Evolutionary conservation across 2,888 invertebrate genomes (phyloP), one percentile per base, ranked within the genome.

Genomic region (Sphaerophoria rueppellii): DNA sequence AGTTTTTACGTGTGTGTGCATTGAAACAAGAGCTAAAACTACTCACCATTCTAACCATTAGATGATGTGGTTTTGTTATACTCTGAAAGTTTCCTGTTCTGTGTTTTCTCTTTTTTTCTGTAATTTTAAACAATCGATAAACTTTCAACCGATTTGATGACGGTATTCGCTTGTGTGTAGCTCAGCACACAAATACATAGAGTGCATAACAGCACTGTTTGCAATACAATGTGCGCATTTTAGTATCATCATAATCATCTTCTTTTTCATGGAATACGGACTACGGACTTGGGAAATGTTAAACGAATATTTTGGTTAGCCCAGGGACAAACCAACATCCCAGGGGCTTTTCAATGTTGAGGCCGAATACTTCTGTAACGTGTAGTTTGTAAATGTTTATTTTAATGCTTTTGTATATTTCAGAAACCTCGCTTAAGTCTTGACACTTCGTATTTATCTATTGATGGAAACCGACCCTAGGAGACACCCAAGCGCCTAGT

Each of bases 81-180:
- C 60, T 46, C 43, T 46, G 24, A 61, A 61, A 54, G 37, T 50
- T 67, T 54, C 43, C 52, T 37, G 1, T 63, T 37, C 40, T 69
- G 43, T 76, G 3, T 58, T 4, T 58, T 4, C 6, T 58, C 40
- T 14, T 75, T 24, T 24, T 24, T 24, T 24, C 24, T 24, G 75
- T 60, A 60, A 40, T 54, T 61, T 70, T 54, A 69, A 61, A 70
- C 60, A 52, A 76, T 69, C 69, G 69, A 76, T 76, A 24, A 76
- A 69, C 58, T 75, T 75, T 75, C 75, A 69, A 60, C 58, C 43
- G 52, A 52, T 40, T 37, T 32, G 40, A 40, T 14, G 48, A 5
- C 34, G 24, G 24, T 24, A 24, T 24, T 24, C 24, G 24, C 24
- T 24, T 24, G 24, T 24, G 24, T 24, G 24, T 24, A 24, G 24